Evolutionary conservation across 2,888 invertebrate species (phyloP).

Genomic region (Zaprionus bogoriensis): DNA sequence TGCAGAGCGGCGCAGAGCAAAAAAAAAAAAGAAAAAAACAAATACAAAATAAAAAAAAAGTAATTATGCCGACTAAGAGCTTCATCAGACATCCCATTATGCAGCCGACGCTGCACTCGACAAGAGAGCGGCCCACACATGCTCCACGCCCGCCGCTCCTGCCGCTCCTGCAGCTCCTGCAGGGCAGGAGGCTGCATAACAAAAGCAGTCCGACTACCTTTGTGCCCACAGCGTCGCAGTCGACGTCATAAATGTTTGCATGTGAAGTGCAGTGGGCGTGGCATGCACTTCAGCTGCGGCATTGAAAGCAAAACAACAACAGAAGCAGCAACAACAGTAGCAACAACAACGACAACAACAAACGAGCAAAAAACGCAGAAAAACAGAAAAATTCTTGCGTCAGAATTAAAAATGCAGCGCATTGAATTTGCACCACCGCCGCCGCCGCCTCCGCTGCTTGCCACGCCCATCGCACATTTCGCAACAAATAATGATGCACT

Average conservation of each 20-base stretch:
- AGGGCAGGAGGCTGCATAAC: conserved; percentile 33
- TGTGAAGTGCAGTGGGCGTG: conserved; percentile 65
- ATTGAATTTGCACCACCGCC: conserved; percentile 71
- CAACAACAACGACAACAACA: conserved; percentile 5
- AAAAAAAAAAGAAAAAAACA: conserved; percentile 68
- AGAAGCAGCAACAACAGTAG: not conserved
- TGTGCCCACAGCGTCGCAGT: conserved; percentile 45
- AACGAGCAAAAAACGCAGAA: not conserved
- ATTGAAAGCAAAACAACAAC: conserved; percentile 52
- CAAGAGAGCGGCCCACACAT: conserved; percentile 55
- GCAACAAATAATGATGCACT: conserved; percentile 78
- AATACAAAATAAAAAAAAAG: too few species aligned
- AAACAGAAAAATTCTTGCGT: conserved; percentile 51
- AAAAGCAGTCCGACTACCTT: conserved; percentile 66
- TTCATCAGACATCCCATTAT: conserved; percentile 78
- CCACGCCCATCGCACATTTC: conserved; percentile 38
- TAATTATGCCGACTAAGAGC: conserved; percentile 79
- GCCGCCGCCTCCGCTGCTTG: conserved; percentile 26
- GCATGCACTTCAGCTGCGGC: conserved; percentile 76
- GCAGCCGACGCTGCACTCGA: conserved; percentile 69
- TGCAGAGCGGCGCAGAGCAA: conserved; percentile 10
- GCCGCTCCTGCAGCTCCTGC: conserved; percentile 2
- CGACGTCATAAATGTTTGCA: conserved; percentile 75
- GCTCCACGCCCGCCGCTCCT: conserved; percentile 30
- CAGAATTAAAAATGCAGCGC: conserved; percentile 76